Conservation (phyloP, 2,888 invertebrate species). For the Platerodrilus igneus region DNA sequence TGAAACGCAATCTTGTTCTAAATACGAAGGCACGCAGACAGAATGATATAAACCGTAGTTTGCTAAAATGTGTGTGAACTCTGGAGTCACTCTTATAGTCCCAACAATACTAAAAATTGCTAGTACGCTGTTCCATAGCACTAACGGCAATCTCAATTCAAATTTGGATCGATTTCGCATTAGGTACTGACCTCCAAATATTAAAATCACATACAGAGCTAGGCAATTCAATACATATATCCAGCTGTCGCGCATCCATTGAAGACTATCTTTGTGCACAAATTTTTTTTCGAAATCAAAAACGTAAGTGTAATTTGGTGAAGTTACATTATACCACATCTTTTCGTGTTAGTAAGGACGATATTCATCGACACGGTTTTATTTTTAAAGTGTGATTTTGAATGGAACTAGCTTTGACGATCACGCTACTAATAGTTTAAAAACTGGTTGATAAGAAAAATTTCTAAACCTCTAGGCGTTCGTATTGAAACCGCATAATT, state of each 20-base stretch:
- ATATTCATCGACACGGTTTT: too few species aligned
- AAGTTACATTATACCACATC: too few species aligned
- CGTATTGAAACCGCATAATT: too few species aligned
- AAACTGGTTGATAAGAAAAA: too few species aligned
- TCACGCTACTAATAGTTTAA: too few species aligned
- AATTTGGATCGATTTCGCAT: slow-evolving; percentile 92
- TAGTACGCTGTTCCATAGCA: slow-evolving; percentile 87
- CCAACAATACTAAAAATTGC: slow-evolving; percentile 95
- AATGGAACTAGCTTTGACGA: too few species aligned
- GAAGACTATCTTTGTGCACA: slow-evolving; percentile 79
- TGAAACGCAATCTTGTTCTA: slow-evolving; percentile 85
- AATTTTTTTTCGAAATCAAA: slow-evolving; percentile 95
- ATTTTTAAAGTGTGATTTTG: too few species aligned
- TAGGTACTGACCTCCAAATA: slow-evolving; percentile 88
- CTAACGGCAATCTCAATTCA: slow-evolving; percentile 79
- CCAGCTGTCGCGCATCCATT: slow-evolving; percentile 98
- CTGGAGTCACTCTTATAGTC: slow-evolving; percentile 87
- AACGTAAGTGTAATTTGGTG: slow-evolving; percentile 87
- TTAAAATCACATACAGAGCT: slow-evolving; percentile 86
- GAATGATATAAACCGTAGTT: slow-evolving; percentile 93
- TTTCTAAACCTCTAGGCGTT: too few species aligned
- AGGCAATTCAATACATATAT: slow-evolving; percentile 83
- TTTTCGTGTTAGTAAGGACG: too few species aligned
- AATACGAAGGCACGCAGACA: slow-evolving; percentile 92
- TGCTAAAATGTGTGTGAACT: slow-evolving; percentile 80